Base-by-base conservation (phyloP, 2,888 invertebrate species). In the Callimorpha dominula region DNA sequence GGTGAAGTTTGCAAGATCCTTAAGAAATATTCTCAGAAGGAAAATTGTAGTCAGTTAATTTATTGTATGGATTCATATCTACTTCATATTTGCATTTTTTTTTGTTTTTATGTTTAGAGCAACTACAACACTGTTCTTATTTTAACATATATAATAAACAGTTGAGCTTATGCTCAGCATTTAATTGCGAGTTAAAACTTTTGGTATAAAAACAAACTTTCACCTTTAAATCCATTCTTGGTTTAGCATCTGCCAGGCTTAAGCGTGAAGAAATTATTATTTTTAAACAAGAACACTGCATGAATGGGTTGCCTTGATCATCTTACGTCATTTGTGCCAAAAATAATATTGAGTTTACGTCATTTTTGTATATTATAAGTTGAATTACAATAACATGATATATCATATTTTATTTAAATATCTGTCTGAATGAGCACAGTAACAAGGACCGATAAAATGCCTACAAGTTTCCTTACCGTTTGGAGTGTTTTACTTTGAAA, bases 231-330 rank as follows among this genome's bases (percentile, higher is more conserved):
- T 65, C 40, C 49, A 20, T 66, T 65, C 31, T 14, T 65, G 8
- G 40, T 68, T 43, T 11, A 46, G n/a, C 17, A 65, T 70, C 46
- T 42, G 43, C 14, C 54, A 42, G 7, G 40, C 65, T 54, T 43
- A 70, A 20, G 57, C 69, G 11, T 71, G n/a, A 60, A 65, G 49
- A 73, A 46, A 31, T 20, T 4, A 11, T 20, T 71, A 15, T 57
- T 75, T 74, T 77, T 50, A 64, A 77, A 72, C 69, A 72, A 73
- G 75, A 75, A 71, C 66, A 67, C 54, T 60, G 63, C 65, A 14
- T 17, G 72, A 74, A 76, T 74, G 73, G 76, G 72, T 73, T 80
- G 76, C 75, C 78, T 79, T 73, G 73, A 74, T 78, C 65, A 65
- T 17, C 60, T 79, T 74, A 78, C 75, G 75, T 80, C 82, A 80